Base-by-base conservation (phyloP, 30 jellyfish, hydroid and myxozoan genomes). In the Mastigias papua region DNA sequence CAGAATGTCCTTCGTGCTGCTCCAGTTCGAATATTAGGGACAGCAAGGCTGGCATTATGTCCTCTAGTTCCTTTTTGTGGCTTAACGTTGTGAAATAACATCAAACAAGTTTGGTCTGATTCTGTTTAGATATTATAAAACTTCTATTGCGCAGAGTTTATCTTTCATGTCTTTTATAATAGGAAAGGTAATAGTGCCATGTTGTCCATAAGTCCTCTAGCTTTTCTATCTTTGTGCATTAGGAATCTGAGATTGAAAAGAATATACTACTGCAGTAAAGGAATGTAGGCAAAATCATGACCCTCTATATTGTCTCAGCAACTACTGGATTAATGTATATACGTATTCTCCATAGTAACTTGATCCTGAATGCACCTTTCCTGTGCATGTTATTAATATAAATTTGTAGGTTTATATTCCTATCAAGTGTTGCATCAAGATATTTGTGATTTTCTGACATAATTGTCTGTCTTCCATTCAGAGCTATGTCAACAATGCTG, bases 41-140 rank as follows among this genome's bases (percentile, higher is more conserved):
- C 60, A 69, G 31, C 42, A 63, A 63, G 74, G 74, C 42, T 63
- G 13, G 81, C 34, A 69, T 28, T 69, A 69, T 69, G 29, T 62
- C 81, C 61, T 69, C 62, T 21, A 69, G 64, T 69, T 69, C 34
- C 62, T 21, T 33, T 34, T 69, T 34, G 64, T 69, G 64, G 8
- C 31, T 29, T 28, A 2, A 32, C 33, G 13, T 69, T 28, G 63
- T 28, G 29, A 69, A 69, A 11, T 21, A 37, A 69, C 31, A 16
- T 32, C 81, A 37, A 69, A 69, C 81, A 66, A 26, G 48, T 26
- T 66, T 3, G 78, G 51, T 66, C 48, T 20, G 51, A 32, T 10
- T 32, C 81, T 48, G 64, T 66, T 27, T 69, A 69, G 4, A 69
- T 27, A 28, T 37, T 69, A 28, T 31, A 69, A 33, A n/a, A 69